Conservation (phyloP, 37 sponge, comb jelly and placozoan genomes). For the Oopsacas minuta region DNA sequence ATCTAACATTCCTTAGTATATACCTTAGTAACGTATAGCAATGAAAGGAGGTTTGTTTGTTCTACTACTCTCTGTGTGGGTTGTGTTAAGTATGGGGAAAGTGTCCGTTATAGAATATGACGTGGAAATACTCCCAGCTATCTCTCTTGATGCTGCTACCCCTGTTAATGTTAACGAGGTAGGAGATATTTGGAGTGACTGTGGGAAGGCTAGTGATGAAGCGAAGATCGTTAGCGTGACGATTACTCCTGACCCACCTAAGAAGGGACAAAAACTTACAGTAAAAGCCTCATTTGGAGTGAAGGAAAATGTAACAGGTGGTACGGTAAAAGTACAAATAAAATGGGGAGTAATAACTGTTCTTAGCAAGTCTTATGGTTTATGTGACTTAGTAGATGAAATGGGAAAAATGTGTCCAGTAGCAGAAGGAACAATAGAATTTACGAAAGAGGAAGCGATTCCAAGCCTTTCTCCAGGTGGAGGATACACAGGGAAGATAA, state of each 20-base stretch:
- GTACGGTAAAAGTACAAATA: slow-evolving; percentile 5
- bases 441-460: background rate
- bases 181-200: background rate
- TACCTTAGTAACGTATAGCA: background rate
- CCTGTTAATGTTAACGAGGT: background rate
- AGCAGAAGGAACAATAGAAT: background rate
- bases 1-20: background rate
- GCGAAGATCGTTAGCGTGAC: background rate
- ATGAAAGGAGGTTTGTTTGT: background rate
- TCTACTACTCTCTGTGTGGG: background rate
- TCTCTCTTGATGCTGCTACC: background rate
- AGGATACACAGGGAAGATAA: slow-evolving; percentile 31
- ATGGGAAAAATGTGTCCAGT: background rate
- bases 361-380: background rate
- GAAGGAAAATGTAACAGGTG: background rate
- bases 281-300: background rate
- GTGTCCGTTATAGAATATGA: background rate
- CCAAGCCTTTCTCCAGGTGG: background rate
- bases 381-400: background rate
- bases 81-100: background rate
- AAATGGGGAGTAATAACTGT: background rate
- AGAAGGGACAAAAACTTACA: background rate
- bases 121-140: background rate
- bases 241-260: background rate
- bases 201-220: background rate